Conservation (phyloP, 2,888 invertebrate genomes). For the Erannis defoliaria region DNA sequence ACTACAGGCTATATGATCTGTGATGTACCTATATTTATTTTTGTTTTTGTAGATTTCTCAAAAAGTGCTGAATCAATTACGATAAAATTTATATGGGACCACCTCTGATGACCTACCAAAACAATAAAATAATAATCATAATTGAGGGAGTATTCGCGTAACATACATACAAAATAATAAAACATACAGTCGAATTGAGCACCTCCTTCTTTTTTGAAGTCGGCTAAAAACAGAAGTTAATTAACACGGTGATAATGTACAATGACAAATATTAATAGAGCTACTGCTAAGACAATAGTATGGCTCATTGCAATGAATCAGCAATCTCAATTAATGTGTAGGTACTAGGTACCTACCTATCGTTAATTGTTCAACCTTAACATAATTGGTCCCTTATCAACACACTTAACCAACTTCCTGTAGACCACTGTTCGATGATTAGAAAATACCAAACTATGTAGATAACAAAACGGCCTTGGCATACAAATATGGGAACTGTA, state of each 20-base stretch:
- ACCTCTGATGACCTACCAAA: no score
- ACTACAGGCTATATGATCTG: no score
- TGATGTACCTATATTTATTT: no score
- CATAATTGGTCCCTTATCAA: slow-evolving; percentile 48
- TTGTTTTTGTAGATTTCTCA: no score
- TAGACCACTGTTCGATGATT: slow-evolving; percentile 46
- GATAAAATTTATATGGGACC: no score
- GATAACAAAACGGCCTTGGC: slow-evolving; percentile 50
- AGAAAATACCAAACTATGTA: slow-evolving; percentile 33
- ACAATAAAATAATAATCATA: no score
- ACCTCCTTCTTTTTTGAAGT: no score
- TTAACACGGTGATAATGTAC: neutral
- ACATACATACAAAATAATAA: no score
- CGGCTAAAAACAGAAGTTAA: slow-evolving; percentile 4
- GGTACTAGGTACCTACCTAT: no score
- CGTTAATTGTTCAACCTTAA: slow-evolving; percentile 15
- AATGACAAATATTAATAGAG: neutral
- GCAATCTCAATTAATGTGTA: slow-evolving; percentile 12
- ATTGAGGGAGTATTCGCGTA: no score
- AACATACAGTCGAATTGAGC: no score
- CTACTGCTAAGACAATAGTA: slow-evolving; percentile 3
- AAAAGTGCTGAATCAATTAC: no score
- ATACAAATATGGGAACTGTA: slow-evolving; percentile 17
- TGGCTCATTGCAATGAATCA: slow-evolving; percentile 13
- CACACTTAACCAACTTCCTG: slow-evolving; percentile 57